phyloP scores from a whole-genome alignment of 2,113 vertebrate genomes.

The Engraulis encrasicolus region DNA sequence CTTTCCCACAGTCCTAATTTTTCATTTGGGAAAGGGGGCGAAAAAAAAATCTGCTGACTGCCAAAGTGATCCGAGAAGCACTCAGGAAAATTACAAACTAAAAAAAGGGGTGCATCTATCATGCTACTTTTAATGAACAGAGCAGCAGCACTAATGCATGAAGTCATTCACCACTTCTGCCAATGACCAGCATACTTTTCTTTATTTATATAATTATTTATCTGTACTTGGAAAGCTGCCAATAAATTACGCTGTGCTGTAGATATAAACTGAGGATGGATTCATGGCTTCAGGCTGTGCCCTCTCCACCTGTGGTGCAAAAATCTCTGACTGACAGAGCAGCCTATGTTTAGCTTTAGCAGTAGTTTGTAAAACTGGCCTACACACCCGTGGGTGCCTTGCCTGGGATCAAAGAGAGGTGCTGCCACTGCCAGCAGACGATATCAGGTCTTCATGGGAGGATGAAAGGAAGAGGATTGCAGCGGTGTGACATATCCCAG shows the following conservation, averaged over 20 bases:
- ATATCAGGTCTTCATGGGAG: constrained; percentile 57
- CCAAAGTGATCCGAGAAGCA: background rate
- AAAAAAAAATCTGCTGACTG: no score
- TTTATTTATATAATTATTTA: background rate
- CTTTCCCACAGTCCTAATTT: background rate
- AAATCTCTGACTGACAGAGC: background rate
- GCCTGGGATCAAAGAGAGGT: constrained; percentile 69
- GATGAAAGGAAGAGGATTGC: constrained; percentile 63
- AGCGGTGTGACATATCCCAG: constrained; percentile 57
- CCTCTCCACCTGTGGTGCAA: background rate
- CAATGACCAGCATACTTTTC: background rate
- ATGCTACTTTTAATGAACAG: background rate
- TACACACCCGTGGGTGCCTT: constrained; percentile 64
- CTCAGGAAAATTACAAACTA: background rate
- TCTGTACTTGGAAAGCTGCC: constrained; percentile 10
- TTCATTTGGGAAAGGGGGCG: background rate
- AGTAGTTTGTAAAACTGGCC: constrained; percentile 34
- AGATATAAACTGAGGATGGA: background rate
- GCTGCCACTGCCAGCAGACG: constrained; percentile 61
- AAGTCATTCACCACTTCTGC: background rate
- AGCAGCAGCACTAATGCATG: background rate
- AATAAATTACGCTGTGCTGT: background rate
- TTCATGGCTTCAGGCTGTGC: constrained; percentile 20
- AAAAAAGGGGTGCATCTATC: background rate
- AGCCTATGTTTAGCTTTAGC: background rate